phyloP scores from a whole-genome alignment of 2,888 invertebrate species.

The Drosophila greeni region DNA sequence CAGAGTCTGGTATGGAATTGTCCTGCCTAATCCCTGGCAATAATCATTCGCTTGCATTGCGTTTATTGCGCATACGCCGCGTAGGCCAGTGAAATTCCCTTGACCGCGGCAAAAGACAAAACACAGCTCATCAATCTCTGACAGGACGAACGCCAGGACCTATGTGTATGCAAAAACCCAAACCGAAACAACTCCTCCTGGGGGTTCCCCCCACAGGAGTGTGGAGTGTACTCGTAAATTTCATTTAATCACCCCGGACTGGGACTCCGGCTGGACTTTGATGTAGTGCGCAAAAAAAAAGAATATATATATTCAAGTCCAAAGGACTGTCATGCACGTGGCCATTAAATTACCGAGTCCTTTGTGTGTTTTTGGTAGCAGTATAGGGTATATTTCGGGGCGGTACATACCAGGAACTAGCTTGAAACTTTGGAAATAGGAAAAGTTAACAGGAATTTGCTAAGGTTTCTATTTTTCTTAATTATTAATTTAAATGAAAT shows the following conservation, averaged over 20 bases:
- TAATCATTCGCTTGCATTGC: background rate
- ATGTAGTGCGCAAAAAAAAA: constrained; percentile 40
- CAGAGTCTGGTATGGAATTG: background rate
- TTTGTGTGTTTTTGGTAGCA: background rate
- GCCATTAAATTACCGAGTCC: constrained; percentile 37
- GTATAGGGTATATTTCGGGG: background rate
- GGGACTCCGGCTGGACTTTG: constrained; percentile 30
- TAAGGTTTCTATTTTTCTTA: background rate
- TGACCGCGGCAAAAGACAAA: constrained; percentile 36
- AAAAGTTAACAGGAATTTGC: background rate
- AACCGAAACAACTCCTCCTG: background rate
- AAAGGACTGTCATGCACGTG: constrained; percentile 31
- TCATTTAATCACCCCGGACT: constrained; percentile 47
- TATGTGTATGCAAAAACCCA: constrained; percentile 35
- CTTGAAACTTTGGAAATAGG: background rate
- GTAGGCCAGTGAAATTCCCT: constrained; percentile 27
- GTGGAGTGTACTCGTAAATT: constrained; percentile 43
- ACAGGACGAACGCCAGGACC: constrained; percentile 23
- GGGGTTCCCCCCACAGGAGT: background rate
- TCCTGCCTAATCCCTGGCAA: background rate
- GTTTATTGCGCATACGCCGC: constrained; percentile 51
- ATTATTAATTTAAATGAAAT: background rate
- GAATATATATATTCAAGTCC: constrained; percentile 32
- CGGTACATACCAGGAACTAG: background rate
- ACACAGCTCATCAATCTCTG: constrained; percentile 47